These are phyloP conservation scores for Microctenopoma stevenorrisi DNA, from an alignment of 2,797 vertebrate species.

Conservation along the genomic window DNA sequence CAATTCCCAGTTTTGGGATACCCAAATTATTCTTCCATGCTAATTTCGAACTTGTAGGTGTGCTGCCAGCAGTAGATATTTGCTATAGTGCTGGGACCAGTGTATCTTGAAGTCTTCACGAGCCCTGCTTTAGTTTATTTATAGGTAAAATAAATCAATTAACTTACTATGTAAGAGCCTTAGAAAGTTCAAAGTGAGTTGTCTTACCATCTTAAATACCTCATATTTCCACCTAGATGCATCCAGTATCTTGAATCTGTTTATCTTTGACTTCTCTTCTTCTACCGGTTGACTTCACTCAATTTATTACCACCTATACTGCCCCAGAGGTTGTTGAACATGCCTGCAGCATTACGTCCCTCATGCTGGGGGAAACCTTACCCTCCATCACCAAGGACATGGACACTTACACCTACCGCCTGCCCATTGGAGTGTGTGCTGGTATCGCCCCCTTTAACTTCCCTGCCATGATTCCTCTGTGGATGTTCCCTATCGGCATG, in stretches of 20 bases:
- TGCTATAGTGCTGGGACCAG: constrained; percentile 12
- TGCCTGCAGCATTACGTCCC: constrained; percentile 94
- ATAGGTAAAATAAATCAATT: constrained; percentile 5
- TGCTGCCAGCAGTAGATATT: constrained; percentile 51
- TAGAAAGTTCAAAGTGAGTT: neutral
- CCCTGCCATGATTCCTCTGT: constrained; percentile 98
- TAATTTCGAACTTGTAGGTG: constrained; percentile 47
- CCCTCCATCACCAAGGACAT: constrained; percentile 98
- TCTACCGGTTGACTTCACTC: neutral
- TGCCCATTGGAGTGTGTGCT: constrained; percentile 94
- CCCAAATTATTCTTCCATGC: constrained; percentile 43
- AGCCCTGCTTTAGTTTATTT: constrained; percentile 28
- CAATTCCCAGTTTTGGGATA: constrained; percentile 48
- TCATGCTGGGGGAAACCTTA: constrained; percentile 96
- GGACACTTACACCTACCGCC: constrained; percentile 94
- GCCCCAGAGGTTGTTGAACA: constrained; percentile 96
- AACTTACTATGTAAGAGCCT: constrained; percentile 9
- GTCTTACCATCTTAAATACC: neutral
- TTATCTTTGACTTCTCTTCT: neutral
- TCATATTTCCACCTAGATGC: neutral
- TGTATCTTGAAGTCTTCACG: constrained; percentile 39
- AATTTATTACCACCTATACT: neutral
- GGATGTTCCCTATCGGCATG: constrained; percentile 98
- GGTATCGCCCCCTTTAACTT: constrained; percentile 98
- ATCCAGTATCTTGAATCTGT: constrained; percentile 1